Percentiles rank a stretch among this genome's conserved stretches.
phyloP scores from a whole-genome alignment of 2,797 vertebrate species.

The Cirrhinus mrigala region DNA sequence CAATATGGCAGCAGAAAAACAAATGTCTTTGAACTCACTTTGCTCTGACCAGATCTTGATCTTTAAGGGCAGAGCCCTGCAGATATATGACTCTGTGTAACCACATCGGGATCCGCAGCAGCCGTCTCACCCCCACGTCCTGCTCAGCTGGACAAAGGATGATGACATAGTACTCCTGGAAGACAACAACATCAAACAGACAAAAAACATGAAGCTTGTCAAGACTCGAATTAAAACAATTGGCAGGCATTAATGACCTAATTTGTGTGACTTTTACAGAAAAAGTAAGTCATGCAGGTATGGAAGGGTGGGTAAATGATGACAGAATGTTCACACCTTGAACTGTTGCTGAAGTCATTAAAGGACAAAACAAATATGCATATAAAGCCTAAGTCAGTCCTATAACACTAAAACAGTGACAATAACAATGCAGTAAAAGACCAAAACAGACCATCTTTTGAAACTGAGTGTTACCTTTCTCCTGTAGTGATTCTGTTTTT shows the following conservation, averaged over 20 bases:
- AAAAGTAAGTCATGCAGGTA: too few species aligned
- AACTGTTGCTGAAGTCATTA: background rate
- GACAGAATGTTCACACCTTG: background rate
- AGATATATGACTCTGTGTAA: slow-evolving; percentile 96
- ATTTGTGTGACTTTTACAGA: too few species aligned
- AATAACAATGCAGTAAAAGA: background rate
- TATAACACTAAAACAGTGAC: background rate
- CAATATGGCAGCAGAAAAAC: background rate
- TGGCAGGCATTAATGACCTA: too few species aligned
- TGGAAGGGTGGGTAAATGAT: too few species aligned
- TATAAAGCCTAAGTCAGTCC: background rate
- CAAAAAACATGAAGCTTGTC: background rate
- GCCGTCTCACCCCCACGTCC: slow-evolving; percentile 92
- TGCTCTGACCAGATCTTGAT: slow-evolving; percentile 94
- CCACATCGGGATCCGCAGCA: slow-evolving; percentile 96
- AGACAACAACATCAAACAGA: slow-evolving; percentile 48
- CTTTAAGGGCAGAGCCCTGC: slow-evolving; percentile 95
- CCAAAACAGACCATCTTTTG: background rate
- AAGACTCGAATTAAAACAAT: background rate
- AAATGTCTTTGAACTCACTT: slow-evolving; percentile 81
- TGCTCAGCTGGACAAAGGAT: slow-evolving; percentile 95
- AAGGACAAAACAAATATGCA: background rate
- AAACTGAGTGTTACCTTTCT: background rate
- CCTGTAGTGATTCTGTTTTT: background rate
- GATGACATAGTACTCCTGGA: slow-evolving; percentile 94